Conservation (phyloP, 2,797 vertebrate species). For the Notamacropus eugenii region DNA sequence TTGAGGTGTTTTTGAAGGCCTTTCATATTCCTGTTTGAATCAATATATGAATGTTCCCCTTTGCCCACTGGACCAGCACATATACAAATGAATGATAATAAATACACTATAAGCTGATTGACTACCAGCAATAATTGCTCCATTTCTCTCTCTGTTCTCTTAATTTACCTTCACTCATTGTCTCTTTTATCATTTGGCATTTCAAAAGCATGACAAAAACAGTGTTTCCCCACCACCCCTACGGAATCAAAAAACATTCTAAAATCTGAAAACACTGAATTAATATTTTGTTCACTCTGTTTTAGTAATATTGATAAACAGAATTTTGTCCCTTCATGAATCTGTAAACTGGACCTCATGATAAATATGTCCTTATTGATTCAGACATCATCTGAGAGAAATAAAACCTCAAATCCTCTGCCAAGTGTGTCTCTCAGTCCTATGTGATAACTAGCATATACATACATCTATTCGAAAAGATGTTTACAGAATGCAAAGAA, state of each 20-base stretch:
- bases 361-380: constrained; percentile 45
- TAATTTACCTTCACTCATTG: constrained; percentile 25
- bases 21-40: not conserved
- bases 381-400: constrained; percentile 42
- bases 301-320: constrained; percentile 57
- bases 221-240: constrained; percentile 27
- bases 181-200: constrained; percentile 16
- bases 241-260: not conserved
- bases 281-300: constrained; percentile 29
- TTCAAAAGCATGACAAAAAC: not conserved
- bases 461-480: constrained; percentile 64
- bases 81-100: constrained; percentile 43
- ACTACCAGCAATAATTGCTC: not conserved
- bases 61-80: not conserved
- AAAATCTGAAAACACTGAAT: constrained; percentile 47
- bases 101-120: constrained; percentile 36
- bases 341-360: constrained; percentile 46
- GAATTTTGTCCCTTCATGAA: constrained; percentile 51
- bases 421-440: not conserved
- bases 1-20: not conserved
- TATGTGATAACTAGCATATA: not conserved
- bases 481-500: constrained; percentile 55
- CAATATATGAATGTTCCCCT: not conserved
- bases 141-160: not conserved
- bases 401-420: constrained; percentile 1